Conservation (phyloP, 1,140 invertebrate genomes). For the Drosophila nebulosa region DNA sequence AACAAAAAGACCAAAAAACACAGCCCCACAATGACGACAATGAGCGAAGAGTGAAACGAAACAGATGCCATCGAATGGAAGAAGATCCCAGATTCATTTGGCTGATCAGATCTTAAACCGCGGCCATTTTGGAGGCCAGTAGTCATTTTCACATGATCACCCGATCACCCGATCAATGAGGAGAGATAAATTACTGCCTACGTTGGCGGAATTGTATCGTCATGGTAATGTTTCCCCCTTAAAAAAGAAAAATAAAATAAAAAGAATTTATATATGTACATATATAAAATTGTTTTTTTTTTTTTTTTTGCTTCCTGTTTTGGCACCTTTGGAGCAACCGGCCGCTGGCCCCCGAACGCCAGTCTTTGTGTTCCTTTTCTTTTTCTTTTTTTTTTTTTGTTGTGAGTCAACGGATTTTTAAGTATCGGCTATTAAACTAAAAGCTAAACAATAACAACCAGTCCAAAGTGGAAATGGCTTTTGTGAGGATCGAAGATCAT, state of each 20-base stretch:
- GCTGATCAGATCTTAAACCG: constrained; percentile 1
- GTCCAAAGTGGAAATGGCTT: constrained; percentile 58
- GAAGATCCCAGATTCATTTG: constrained; percentile 15
- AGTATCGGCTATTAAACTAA: constrained; percentile 71
- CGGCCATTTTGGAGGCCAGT: background rate
- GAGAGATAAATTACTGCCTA: constrained; percentile 49
- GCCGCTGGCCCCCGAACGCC: background rate
- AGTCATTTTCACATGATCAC: constrained; percentile 43
- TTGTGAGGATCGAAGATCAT: constrained; percentile 16
- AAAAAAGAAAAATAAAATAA: background rate
- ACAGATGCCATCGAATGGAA: constrained; percentile 55
- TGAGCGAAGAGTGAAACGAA: constrained; percentile 64
- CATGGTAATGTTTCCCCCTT: background rate
- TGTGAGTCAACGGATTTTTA: constrained; percentile 71
- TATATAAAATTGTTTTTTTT: constrained; percentile 7
- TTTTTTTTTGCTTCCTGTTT: constrained; percentile 13
- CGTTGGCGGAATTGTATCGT: constrained; percentile 42
- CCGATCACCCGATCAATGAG: constrained; percentile 2
- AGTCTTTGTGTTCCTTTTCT: background rate
- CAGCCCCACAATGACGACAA: constrained; percentile 61
- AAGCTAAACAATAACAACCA: constrained; percentile 62
- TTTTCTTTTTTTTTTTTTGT: no score
- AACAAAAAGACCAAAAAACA: background rate
- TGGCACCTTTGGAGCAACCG: background rate
- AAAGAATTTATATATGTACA: no score